These are phyloP conservation scores for Chelon labrosus DNA, from an alignment of 2,797 vertebrate species.

Conservation along the genomic window DNA sequence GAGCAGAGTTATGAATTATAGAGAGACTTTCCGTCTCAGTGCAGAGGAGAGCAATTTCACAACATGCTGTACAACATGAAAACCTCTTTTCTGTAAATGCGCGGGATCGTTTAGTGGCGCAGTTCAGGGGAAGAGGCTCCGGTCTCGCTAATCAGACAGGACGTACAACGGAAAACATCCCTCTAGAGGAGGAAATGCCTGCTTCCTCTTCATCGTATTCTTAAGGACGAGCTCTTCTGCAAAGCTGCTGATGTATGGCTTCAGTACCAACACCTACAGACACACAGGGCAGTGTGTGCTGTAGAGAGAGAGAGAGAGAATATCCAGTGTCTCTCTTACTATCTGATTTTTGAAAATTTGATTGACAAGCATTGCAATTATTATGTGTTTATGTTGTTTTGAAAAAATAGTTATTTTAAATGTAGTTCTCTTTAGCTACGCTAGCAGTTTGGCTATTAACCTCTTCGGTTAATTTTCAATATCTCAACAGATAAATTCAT, in stretches of 20 bases:
- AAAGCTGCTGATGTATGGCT: conserved; percentile 66
- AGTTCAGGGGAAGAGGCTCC: conserved; percentile 63
- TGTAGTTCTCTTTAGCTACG: neutral
- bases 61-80: conserved; percentile 52
- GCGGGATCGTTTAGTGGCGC: conserved; percentile 30
- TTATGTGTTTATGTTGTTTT: neutral
- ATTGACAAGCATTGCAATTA: neutral
- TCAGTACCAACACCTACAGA: conserved; percentile 45
- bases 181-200: conserved; percentile 84
- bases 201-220: conserved; percentile 84
- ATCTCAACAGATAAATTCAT: neutral
- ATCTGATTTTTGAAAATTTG: neutral
- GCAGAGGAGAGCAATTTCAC: conserved; percentile 43
- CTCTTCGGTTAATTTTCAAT: neutral
- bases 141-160: conserved; percentile 81
- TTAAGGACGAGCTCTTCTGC: conserved; percentile 75
- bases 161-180: conserved; percentile 78
- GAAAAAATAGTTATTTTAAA: neutral
- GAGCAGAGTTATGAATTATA: conserved; percentile 56
- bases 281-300: conserved; percentile 34
- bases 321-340: neutral
- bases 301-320: neutral
- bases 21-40: conserved; percentile 28
- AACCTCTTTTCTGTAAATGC: conserved; percentile 34
- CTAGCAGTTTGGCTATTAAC: neutral